phyloP scores from a whole-genome alignment of 2,113 vertebrate genomes.

The Thamnaconus septentrionalis region DNA sequence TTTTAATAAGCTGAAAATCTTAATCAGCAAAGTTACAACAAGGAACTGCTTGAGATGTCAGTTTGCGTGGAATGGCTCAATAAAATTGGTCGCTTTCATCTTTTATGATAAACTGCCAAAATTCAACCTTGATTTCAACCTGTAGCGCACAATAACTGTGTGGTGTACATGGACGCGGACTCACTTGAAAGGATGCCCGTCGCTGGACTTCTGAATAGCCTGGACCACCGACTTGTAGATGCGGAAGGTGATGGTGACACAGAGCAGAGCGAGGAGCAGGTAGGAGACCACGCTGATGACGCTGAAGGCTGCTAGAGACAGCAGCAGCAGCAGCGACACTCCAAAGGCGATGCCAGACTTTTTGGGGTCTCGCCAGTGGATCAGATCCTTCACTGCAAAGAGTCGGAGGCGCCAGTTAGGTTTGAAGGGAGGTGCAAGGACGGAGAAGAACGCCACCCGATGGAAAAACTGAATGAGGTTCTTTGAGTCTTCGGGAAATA shows the following conservation, averaged over 20 bases:
- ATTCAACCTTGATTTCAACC: too few relatives aligned
- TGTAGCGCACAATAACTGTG: too few relatives aligned
- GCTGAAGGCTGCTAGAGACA: constrained; percentile 92
- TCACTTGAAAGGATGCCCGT: constrained; percentile 94
- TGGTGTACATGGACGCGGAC: constrained; percentile 19
- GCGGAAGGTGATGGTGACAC: constrained; percentile 91
- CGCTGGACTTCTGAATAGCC: constrained; percentile 88
- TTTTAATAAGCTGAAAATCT: too few relatives aligned
- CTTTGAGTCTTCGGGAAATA: too few relatives aligned
- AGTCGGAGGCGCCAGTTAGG: neutral
- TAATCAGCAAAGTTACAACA: too few relatives aligned
- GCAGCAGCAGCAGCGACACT: constrained; percentile 83
- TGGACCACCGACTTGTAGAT: constrained; percentile 91
- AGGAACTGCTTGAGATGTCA: too few relatives aligned
- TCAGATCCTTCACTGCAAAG: constrained; percentile 81
- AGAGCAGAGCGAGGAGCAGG: constrained; percentile 89
- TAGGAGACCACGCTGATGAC: constrained; percentile 90
- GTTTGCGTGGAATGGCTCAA: too few relatives aligned
- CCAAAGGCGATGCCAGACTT: constrained; percentile 87
- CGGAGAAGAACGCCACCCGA: neutral
- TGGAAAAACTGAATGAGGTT: neutral
- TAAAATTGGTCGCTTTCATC: too few relatives aligned
- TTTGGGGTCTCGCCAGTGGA: constrained; percentile 89
- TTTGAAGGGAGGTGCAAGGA: neutral
- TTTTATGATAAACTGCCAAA: too few relatives aligned